Percentiles rank a stretch among this genome's conserved stretches.
Evolutionary conservation across 2,113 vertebrate genomes (phyloP).

Genomic region (Hippoglossus stenolepis): DNA sequence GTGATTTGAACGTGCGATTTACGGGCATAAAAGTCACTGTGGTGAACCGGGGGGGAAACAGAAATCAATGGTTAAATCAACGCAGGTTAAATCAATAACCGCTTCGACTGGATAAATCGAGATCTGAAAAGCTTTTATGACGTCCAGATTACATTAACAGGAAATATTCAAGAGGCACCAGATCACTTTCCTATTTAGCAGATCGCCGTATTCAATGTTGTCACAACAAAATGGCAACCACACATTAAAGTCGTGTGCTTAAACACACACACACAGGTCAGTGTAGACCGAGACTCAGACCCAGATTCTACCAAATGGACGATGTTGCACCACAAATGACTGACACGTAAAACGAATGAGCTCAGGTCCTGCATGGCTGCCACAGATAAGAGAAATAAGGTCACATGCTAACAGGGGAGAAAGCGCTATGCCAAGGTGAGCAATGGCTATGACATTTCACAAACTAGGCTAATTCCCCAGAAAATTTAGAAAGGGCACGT

Average conservation of each 20-base stretch:
- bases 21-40: slow-evolving; percentile 43
- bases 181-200: slow-evolving; percentile 63
- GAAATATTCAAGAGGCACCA: slow-evolving; percentile 73
- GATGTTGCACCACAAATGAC: slow-evolving; percentile 33
- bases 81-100: slow-evolving; percentile 72
- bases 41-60: slow-evolving; percentile 25
- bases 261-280: slow-evolving; percentile 16
- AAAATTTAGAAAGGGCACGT: slow-evolving; percentile 74
- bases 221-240: slow-evolving; percentile 55
- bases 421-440: slow-evolving; percentile 68
- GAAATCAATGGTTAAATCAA: slow-evolving; percentile 60
- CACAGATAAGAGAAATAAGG: slow-evolving; percentile 79
- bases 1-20: slow-evolving; percentile 65
- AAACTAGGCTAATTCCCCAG: slow-evolving; percentile 79
- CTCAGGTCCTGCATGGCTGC: slow-evolving; percentile 73
- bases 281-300: too few relatives aligned
- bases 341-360: slow-evolving; percentile 64
- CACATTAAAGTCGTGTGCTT: neutral
- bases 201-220: slow-evolving; percentile 34
- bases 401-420: slow-evolving; percentile 76
- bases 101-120: slow-evolving; percentile 72
- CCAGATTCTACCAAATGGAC: neutral
- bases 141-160: slow-evolving; percentile 75
- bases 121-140: slow-evolving; percentile 77
- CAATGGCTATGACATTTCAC: slow-evolving; percentile 80